A percentile compares a stretch with the other conserved stretches of the same genome.
These are phyloP conservation scores for Arremon brunneinucha DNA, from an alignment of 2,797 vertebrate species.

Conservation along the genomic window DNA sequence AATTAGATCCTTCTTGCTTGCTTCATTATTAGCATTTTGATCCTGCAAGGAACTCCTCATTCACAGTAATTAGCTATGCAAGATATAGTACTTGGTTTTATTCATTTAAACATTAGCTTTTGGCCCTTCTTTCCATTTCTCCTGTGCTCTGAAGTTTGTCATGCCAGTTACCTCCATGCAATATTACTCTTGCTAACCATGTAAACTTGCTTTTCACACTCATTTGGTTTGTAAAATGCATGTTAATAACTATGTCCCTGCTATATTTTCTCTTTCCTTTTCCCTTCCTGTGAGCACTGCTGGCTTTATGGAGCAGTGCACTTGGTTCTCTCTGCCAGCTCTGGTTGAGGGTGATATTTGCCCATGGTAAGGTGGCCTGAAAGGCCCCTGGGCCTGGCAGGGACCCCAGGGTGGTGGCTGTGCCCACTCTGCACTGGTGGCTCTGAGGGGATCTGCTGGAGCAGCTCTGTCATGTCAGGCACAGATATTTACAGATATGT, in stretches of 20 bases:
- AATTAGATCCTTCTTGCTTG: neutral
- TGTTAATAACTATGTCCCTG: neutral
- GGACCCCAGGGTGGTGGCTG: neutral
- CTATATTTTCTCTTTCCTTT: neutral
- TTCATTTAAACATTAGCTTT: neutral
- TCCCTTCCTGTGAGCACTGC: neutral
- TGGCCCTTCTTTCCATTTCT: neutral
- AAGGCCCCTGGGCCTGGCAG: neutral
- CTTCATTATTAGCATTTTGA: neutral
- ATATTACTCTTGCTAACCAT: neutral
- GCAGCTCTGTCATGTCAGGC: neutral
- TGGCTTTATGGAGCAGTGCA: neutral
- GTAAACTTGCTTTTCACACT: constrained; percentile 20
- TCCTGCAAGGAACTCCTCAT: neutral
- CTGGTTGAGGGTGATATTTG: neutral
- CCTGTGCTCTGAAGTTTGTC: neutral
- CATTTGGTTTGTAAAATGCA: neutral
- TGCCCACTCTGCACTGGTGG: neutral
- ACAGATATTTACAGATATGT: neutral
- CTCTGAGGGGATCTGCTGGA: neutral
- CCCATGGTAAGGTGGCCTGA: neutral
- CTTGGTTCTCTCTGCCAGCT: neutral
- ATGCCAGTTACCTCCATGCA: neutral
- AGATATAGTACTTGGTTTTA: neutral
- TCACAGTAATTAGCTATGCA: neutral